These are phyloP conservation scores for Himalopsyche tibetana DNA, from an alignment of 2,888 invertebrate genomes.

Conservation along the genomic window DNA sequence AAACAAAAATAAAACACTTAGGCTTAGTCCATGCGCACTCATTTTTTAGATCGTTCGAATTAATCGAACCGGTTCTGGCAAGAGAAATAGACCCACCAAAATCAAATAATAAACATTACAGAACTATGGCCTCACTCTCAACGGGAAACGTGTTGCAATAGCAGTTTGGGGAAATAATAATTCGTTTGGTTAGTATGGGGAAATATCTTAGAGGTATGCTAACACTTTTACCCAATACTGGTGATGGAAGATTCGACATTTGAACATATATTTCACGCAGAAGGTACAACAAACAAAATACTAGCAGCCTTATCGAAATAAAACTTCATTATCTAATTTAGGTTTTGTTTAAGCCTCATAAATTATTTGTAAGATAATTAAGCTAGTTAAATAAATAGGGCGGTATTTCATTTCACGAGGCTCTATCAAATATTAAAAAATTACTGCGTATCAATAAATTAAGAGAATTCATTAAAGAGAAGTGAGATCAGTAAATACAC, in stretches of 20 bases:
- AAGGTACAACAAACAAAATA: no score
- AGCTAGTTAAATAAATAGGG: no score
- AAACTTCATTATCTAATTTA: no score
- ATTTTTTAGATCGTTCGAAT: not conserved
- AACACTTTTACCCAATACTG: not conserved
- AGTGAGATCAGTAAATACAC: no score
- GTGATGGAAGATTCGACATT: constrained; percentile 4
- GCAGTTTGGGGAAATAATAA: constrained; percentile 20
- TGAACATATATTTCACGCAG: not conserved
- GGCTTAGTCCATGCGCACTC: not conserved
- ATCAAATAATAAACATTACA: constrained; percentile 9
- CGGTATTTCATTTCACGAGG: no score
- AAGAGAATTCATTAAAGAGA: no score
- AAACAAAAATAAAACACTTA: not conserved
- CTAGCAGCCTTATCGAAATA: no score
- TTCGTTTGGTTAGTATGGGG: constrained; percentile 7
- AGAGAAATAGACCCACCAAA: constrained; percentile 14
- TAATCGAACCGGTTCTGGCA: not conserved
- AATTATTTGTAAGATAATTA: no score
- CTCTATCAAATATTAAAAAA: no score
- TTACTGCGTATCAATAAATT: no score
- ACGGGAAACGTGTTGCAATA: constrained; percentile 8
- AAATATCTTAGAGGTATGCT: constrained; percentile 10
- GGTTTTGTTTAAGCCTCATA: no score
- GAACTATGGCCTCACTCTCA: not conserved